Base-by-base conservation (phyloP, 2,113 vertebrate genomes). In the Vulpes lagopus region DNA sequence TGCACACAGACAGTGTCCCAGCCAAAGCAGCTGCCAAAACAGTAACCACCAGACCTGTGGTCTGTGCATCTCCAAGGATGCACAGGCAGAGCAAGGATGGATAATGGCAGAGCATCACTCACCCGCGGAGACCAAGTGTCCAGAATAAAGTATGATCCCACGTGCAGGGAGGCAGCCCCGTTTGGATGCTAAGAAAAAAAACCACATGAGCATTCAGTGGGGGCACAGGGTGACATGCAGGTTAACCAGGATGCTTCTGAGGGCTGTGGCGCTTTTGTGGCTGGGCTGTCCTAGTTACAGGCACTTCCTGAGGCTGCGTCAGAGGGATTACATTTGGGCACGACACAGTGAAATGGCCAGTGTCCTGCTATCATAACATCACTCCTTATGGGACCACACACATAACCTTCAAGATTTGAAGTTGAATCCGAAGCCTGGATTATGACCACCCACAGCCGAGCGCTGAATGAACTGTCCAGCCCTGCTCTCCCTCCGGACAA, bases 391-490 rank as follows among this genome's bases (percentile, higher is more conserved):
- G 76, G 69, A 80, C n/a, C 30, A 84, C 12, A 15, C 38, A 27
- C 0, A 0, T 15, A 23, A 73, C 35, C 30, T 51, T 71, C 3
- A 80, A 57, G 81, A 43, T 23, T 64, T 59, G 19, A 90, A 86
- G 85, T 27, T 57, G 74, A 93, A 64, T 35, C n/a, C 5, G 2
- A 5, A n/a, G 53, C 25, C 87, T 12, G 27, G 43, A 78, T 2
- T 5, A 27, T 19, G 25, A 51, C 74, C 43, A 49, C 25, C 23
- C 2, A 9, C 5, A 8, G 60, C 19, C 59, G 2, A 12, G 23
- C 43, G 2, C 0, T 0, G 4, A 49, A n/a, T 35, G 38, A n/a
- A 3, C 0, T 12, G 20, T 2, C 32, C 30, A 30, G 49, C 55
- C 17, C 14, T 16, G 25, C 25, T 30, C 11, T 32, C 23, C 53